Evolutionary conservation across 1,140 invertebrate species (phyloP), one percentile per base, ranked within the genome.

Genomic region (Scaptodrosophila lebanonensis): DNA sequence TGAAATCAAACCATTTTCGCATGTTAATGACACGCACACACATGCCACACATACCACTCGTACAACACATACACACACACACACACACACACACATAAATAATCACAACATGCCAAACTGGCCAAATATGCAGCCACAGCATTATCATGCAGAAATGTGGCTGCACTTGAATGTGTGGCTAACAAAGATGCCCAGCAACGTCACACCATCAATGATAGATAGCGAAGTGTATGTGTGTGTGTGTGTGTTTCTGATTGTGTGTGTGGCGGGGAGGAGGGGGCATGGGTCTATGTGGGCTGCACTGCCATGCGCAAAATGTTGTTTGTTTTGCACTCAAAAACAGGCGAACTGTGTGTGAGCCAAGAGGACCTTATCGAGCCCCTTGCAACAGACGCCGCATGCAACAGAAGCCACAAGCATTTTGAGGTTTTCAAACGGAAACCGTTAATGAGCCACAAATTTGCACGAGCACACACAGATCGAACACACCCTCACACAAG

Each of bases 371-470:
- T 63, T 67, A 71, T 69, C 66, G 57, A 70, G 62, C 61, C 57
- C 57, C 58, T 68, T 57, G 57, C 50, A 25, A 49, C 25, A 49
- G 29, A 42, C 25, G 62, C 32, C 62, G 29, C 49, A 71, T 66
- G 39, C 56, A 53, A 39, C 51, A 77, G 58, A 73, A 53, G n/a
- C 61, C 75, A 38, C 68, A 66, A 57, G 66, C 75, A 82, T 62
- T 75, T 82, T 58, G 75, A 66, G n/a, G n/a, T n/a, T n/a, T n/a
- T 47, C 54, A 43, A 64, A 70, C 57, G 66, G 65, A 62, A 79
- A 58, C 75, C 75, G 62, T 75, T 82, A 82, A 82, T 82, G 75
- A 82, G 75, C 75, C 75, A 70, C 75, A 82, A 82, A 82, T 75
- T 52, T 66, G 75, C 69, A 73, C 53, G 22, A 3, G 8, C 22